Evolutionary conservation across 2,113 vertebrate genomes (phyloP), one percentile per base, ranked within the genome.

Genomic region (Rhineura floridana): DNA sequence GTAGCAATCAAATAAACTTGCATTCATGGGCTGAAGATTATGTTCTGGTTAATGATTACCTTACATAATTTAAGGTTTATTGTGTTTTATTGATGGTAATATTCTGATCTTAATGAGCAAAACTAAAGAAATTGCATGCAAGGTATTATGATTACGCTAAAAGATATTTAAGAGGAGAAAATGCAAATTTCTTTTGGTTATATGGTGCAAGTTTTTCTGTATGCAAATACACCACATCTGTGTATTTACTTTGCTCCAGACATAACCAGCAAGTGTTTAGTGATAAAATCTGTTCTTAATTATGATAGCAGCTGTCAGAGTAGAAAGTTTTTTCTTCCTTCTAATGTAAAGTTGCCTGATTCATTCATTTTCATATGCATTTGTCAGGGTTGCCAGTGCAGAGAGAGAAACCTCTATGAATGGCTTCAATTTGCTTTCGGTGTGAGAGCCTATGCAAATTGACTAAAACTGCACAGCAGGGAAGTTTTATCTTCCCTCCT

Each of bases 211-310:
- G 90, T 96, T 96, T 96, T 95, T 94, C 86, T 91, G 84, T 94
- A 96, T 96, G 94, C 91, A 95, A 97, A 96, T 96, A 91, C 92
- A 90, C 93, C 94, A 96, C 97, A 97, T 97, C 96, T 97, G 97
- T 96, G 95, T 97, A 96, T 97, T 97, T 97, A 96, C 96, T 97
- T 97, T 96, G 94, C 91, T 92, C 91, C 89, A 96, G 97, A 96
- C 96, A 96, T 93, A 96, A 96, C 95, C 95, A 95, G 96, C 95
- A 96, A 96, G 95, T 97, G 95, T 97, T 96, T 96, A 96, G 96
- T 94, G 94, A 96, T 97, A 95, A 97, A 98, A 97, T 97, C 97
- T 98, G 97, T 97, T 97, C 95, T 96, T 97, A 96, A 97, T 98
- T 97, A 97, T 94, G 90, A 96, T 95, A 97, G 94, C 97, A 98